phyloP scores from a whole-genome alignment of 2,888 invertebrate genomes.

The Seira musarum region DNA sequence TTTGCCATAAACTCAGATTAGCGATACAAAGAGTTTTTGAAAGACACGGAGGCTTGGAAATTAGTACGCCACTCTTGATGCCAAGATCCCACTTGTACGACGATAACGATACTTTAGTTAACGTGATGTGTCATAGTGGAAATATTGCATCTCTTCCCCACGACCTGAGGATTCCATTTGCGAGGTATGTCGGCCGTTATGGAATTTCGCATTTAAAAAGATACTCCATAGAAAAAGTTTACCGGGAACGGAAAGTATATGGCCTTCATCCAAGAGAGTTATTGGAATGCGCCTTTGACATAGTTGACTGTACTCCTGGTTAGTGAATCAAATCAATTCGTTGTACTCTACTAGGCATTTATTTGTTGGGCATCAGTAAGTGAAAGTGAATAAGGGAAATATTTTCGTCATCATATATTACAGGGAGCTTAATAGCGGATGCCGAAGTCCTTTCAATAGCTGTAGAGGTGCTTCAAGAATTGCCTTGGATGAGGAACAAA shows the following conservation, averaged over 20 bases:
- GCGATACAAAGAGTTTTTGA: constrained; percentile 74
- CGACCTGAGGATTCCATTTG: constrained; percentile 86
- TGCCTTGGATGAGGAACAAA: constrained; percentile 78
- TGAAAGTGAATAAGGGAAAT: too few species aligned
- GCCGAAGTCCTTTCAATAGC: constrained; percentile 88
- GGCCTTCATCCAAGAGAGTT: constrained; percentile 92
- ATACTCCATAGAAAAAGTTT: constrained; percentile 90
- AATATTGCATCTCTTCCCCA: constrained; percentile 88
- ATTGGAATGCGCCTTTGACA: constrained; percentile 94
- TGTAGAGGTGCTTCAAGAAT: constrained; percentile 81
- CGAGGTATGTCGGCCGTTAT: constrained; percentile 86
- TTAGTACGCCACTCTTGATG: constrained; percentile 85
- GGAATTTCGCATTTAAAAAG: constrained; percentile 85
- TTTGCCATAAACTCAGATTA: constrained; percentile 63
- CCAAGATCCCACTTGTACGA: constrained; percentile 79
- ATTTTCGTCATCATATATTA: constrained; percentile 56
- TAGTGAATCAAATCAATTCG: constrained; percentile 63
- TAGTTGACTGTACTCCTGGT: constrained; percentile 84
- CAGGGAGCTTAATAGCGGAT: constrained; percentile 83
- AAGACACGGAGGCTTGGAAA: constrained; percentile 84
- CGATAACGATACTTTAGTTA: constrained; percentile 79
- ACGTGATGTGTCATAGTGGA: constrained; percentile 90
- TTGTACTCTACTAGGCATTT: too few species aligned
- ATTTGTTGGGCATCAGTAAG: too few species aligned
- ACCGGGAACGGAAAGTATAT: constrained; percentile 79